Conservation (phyloP, 92 coral and sea anemone species). For the Parazoanthus atlanticus region DNA sequence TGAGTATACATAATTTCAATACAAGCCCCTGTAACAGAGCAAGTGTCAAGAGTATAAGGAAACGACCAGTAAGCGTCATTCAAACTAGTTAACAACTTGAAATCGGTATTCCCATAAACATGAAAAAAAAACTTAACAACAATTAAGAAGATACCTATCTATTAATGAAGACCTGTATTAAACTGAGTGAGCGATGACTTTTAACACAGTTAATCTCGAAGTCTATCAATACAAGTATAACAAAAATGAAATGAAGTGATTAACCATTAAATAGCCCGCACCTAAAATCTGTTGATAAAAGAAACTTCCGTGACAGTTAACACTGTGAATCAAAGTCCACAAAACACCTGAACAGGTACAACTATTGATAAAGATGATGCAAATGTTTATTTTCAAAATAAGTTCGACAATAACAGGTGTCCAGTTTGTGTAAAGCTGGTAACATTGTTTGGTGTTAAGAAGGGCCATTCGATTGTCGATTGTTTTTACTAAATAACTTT, state of each 20-base stretch:
- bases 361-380: slow-evolving; percentile 21
- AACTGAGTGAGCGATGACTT: too few species aligned
- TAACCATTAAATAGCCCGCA: too few species aligned
- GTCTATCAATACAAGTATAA: too few species aligned
- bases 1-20: not conserved
- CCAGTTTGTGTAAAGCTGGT: not conserved
- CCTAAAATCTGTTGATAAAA: too few species aligned
- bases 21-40: not conserved
- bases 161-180: too few species aligned
- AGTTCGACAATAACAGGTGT: not conserved
- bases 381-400: not conserved
- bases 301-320: not conserved
- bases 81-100: not conserved
- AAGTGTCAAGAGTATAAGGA: not conserved
- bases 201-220: too few species aligned
- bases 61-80: not conserved
- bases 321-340: not conserved
- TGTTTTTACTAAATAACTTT: too few species aligned
- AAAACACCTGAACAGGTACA: slow-evolving; percentile 7
- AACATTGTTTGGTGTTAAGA: not conserved
- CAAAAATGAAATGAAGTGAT: too few species aligned
- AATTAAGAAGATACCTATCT: too few species aligned
- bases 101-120: too few species aligned
- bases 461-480: too few species aligned
- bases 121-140: too few species aligned